Evolutionary conservation across 2,113 vertebrate species (phyloP).

Genomic region (Rissa tridactyla): DNA sequence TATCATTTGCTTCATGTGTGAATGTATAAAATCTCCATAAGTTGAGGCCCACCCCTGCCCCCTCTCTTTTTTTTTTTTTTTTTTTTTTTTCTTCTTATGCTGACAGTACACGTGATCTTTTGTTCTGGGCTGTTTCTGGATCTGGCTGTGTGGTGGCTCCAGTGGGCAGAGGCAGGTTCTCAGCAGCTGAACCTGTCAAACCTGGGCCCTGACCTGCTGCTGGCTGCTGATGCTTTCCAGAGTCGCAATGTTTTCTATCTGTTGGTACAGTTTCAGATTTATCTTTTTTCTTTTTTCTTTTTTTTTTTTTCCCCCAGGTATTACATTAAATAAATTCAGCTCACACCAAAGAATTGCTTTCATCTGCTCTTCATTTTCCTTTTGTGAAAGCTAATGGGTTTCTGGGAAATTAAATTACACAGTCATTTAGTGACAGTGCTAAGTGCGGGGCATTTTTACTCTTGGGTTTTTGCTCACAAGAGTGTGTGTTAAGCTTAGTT

Average conservation of each 20-base stretch:
- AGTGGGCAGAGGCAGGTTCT: not conserved
- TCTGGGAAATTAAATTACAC: slow-evolving; percentile 79
- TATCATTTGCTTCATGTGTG: not conserved
- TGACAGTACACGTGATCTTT: not conserved
- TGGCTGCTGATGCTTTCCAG: not conserved
- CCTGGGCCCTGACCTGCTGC: not conserved
- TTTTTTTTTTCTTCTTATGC: not conserved
- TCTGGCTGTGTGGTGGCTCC: not conserved
- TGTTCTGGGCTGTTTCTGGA: not conserved
- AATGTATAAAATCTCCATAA: not conserved
- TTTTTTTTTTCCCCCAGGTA: not conserved
- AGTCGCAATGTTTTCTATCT: not conserved
- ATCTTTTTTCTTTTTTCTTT: not conserved
- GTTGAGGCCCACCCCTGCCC: not conserved
- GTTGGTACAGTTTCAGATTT: slow-evolving; percentile 25
- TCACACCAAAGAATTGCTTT: slow-evolving; percentile 69
- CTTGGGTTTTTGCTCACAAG: slow-evolving; percentile 47
- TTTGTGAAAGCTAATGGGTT: slow-evolving; percentile 78
- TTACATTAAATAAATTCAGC: slow-evolving; percentile 68
- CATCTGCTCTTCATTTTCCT: slow-evolving; percentile 76
- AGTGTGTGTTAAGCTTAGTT: slow-evolving; percentile 29
- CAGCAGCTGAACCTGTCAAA: not conserved
- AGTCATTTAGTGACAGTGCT: slow-evolving; percentile 72
- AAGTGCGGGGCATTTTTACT: slow-evolving; percentile 68
- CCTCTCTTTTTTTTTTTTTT: not conserved